These are phyloP conservation scores for Lamellibrachia luymesi DNA, from an alignment of 1,140 invertebrate species.

Conservation along the genomic window DNA sequence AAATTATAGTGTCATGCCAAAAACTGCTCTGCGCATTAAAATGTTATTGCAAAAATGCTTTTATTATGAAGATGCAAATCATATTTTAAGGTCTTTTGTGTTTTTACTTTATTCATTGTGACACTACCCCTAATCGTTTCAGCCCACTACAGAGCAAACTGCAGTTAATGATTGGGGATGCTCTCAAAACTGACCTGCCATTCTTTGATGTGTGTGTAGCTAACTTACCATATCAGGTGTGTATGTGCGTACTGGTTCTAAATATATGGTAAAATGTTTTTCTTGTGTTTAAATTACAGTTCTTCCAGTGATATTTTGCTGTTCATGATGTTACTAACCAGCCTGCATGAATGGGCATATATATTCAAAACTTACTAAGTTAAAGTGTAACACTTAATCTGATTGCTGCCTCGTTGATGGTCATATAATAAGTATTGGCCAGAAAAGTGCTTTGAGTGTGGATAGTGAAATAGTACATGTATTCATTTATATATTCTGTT, in stretches of 20 bases:
- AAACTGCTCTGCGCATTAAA: no score
- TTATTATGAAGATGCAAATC: neutral
- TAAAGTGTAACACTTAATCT: no score
- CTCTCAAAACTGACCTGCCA: constrained; percentile 90
- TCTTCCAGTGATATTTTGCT: no score
- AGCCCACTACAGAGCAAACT: constrained; percentile 79
- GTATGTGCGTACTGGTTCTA: neutral
- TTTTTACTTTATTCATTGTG: constrained; percentile 17
- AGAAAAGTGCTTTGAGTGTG: neutral
- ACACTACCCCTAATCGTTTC: constrained; percentile 52
- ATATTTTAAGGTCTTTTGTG: constrained; percentile 6
- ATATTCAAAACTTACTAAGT: no score
- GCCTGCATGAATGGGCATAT: no score
- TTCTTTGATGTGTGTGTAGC: constrained; percentile 99
- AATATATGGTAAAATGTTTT: neutral
- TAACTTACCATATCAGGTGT: constrained; percentile 90
- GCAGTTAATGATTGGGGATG: constrained; percentile 91
- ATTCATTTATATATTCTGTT: neutral
- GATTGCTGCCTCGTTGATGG: neutral
- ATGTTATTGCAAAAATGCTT: neutral
- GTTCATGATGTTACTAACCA: neutral
- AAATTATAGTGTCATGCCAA: no score
- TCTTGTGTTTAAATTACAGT: neutral
- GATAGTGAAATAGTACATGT: neutral
- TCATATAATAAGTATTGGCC: neutral